These are phyloP conservation scores for Montifringilla adamsi DNA, from an alignment of 2,113 vertebrate species.

Conservation along the genomic window DNA sequence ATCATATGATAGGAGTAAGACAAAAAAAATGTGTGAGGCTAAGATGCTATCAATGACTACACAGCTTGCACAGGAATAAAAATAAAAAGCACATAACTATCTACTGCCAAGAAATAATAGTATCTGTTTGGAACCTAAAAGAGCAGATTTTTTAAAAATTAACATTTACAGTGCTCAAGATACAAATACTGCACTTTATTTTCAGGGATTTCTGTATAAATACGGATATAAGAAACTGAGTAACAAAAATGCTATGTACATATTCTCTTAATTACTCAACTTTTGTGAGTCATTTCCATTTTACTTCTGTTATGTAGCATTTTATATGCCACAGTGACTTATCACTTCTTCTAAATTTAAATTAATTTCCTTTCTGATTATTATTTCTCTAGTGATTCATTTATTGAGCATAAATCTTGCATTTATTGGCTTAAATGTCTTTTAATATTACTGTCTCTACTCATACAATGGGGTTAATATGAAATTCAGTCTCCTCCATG, in stretches of 20 bases:
- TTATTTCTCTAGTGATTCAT: neutral
- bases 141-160: neutral
- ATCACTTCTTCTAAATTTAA: neutral
- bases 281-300: neutral
- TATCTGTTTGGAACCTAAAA: neutral
- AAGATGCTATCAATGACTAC: neutral
- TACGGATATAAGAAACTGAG: neutral
- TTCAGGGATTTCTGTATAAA: neutral
- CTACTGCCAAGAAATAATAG: neutral
- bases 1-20: neutral
- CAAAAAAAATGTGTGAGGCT: neutral
- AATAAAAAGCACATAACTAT: neutral
- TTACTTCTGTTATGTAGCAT: neutral
- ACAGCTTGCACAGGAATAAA: neutral
- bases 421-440: neutral
- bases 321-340: neutral
- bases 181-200: neutral
- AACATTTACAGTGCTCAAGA: neutral
- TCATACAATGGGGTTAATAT: neutral
- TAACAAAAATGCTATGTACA: neutral
- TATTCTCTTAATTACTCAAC: neutral
- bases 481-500: neutral
- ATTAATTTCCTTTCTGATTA: neutral
- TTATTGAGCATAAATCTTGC: neutral
- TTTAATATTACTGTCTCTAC: neutral